These are phyloP conservation scores for Aptenodytes patagonicus DNA, from an alignment of 2,113 vertebrate genomes.

Conservation along the genomic window DNA sequence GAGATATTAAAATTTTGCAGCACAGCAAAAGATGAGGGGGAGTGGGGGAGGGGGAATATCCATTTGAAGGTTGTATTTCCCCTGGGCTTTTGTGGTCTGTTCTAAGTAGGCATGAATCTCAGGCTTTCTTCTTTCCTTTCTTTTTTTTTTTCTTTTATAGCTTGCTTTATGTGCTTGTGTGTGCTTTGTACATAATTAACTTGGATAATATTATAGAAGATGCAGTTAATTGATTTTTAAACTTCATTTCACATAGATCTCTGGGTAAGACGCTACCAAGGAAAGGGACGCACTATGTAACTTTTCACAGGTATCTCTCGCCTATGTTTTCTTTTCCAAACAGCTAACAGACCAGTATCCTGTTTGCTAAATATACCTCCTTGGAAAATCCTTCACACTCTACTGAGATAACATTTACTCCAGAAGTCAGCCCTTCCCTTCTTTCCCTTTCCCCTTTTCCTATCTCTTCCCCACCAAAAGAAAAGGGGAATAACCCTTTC, in stretches of 20 bases:
- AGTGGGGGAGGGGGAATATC: not conserved
- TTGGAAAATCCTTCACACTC: not conserved
- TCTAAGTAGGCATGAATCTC: not conserved
- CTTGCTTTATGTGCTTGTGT: not conserved
- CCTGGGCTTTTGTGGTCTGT: not conserved
- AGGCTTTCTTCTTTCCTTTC: fast-evolving
- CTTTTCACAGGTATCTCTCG: not conserved
- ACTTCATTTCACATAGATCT: not conserved
- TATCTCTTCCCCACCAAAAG: not conserved
- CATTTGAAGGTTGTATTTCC: slow-evolving; percentile 24
- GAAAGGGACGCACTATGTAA: not conserved
- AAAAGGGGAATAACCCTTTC: not conserved
- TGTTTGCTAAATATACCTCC: not conserved
- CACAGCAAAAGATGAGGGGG: not conserved
- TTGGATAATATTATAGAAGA: not conserved
- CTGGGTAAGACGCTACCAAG: not conserved
- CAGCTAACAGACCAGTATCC: not conserved
- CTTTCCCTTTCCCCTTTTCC: not conserved
- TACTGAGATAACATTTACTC: not conserved
- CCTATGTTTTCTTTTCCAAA: not conserved
- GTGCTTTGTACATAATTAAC: slow-evolving; percentile 22
- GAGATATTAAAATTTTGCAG: slow-evolving; percentile 61
- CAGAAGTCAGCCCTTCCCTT: not conserved
- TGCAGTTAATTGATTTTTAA: slow-evolving; percentile 48
- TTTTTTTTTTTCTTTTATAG: not conserved